A percentile compares a stretch with the other conserved stretches of the same genome.
phyloP scores from a whole-genome alignment of 1,140 invertebrate genomes.

The Bombus haemorrhoidalis region DNA sequence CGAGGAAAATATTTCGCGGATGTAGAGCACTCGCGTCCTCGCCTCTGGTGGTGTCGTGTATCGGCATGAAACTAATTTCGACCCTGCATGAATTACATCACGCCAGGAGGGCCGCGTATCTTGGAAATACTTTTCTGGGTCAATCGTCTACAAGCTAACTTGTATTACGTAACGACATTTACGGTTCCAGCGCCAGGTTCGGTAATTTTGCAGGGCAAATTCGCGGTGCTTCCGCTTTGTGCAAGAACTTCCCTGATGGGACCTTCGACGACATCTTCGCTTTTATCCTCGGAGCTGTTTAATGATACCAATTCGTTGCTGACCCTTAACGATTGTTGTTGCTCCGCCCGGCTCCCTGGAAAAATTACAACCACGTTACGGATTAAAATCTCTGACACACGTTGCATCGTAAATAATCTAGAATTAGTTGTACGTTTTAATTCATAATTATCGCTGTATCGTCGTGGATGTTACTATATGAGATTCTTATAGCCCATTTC shows the following conservation, averaged over 20 bases:
- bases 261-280: constrained; percentile 69
- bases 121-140: constrained; percentile 44
- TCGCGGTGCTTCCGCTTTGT: constrained; percentile 88
- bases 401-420: not conserved
- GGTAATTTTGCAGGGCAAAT: constrained; percentile 87
- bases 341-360: constrained; percentile 76
- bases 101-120: constrained; percentile 9
- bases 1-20: not conserved
- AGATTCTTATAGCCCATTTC: too few relatives aligned
- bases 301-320: constrained; percentile 67
- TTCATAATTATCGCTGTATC: too few relatives aligned
- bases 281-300: constrained; percentile 64
- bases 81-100: constrained; percentile 29
- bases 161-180: constrained; percentile 77
- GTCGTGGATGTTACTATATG: too few relatives aligned
- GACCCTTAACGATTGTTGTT: constrained; percentile 71
- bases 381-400: not conserved
- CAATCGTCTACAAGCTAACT: constrained; percentile 11
- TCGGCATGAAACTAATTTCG: constrained; percentile 38
- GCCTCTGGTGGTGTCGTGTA: constrained; percentile 1
- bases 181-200: constrained; percentile 88
- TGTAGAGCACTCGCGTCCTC: not conserved
- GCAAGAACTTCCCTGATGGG: constrained; percentile 85
- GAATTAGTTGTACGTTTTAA: not conserved
- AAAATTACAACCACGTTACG: constrained; percentile 22